Evolutionary conservation across 2,113 vertebrate genomes (phyloP), one percentile per base, ranked within the genome.

Genomic region (Pongo abelii): DNA sequence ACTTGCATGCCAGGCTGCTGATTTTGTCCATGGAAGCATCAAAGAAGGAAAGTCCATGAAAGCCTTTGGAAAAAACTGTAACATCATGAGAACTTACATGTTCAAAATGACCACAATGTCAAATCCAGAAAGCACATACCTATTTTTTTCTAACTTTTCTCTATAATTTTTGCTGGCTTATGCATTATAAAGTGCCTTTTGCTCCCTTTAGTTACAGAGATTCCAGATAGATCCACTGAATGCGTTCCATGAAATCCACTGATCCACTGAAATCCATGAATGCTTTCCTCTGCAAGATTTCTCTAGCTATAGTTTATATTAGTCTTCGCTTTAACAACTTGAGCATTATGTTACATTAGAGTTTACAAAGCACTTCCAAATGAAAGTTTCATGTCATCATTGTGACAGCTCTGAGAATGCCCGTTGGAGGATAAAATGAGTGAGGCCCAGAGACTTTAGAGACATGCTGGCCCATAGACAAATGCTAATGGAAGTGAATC

Each of bases 401-500:
- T 89, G 38, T 30, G 25, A 27, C 1, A 18, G 17, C 11, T 87
- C 52, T 93, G 11, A 59, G 30, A 64, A 64, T 69, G 40, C 48
- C 40, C 25, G 78, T 84, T 79, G 89, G 52, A 59, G 18, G 32
- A 25, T 84, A 18, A 77, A 74, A 35, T 61, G 55, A 84, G 5
- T 6, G 9, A 97, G 38, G 6, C 2, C 4, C 74, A 59, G 46
- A 84, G 17, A 43, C 7, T 35, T 88, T 13, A 67, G n/a, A 77
- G n/a, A 48, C 1, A 11, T 17, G 14, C 3, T 43, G 5, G 0
- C 1, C 0, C 0, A 22, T 8, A 77, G 23, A 6, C 59, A 84
- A 87, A 48, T 50, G 46, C 9, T 61, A 18, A 55, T 0, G 27
- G 20, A 46, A 52, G 32, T 61, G 40, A 78, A 55, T 72, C 4